Base-by-base conservation (phyloP, 2,113 vertebrate species). In the Pseudolaguvia tuberculata region DNA sequence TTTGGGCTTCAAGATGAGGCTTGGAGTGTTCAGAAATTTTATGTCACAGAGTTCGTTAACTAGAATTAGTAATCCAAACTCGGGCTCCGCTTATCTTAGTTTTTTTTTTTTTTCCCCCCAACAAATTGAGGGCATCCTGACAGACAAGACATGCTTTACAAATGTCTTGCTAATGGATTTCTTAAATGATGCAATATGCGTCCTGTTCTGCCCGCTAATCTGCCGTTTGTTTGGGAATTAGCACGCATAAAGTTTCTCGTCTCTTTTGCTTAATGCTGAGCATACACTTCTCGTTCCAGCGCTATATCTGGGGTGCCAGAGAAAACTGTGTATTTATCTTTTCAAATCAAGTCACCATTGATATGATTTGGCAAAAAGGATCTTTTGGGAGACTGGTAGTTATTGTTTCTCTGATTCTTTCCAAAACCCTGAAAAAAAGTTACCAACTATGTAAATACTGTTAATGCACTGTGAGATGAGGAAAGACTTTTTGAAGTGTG, bases 21-120 rank as follows among this genome's bases (percentile, higher is more conserved):
- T 76, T 84, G 77, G 82, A 86, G 74, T 0, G 31, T 63, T 62
- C 39, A 57, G 62, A 21, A 2, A 18, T 65, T 52, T 66, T 10
- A 9, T 45, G 61, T 66, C 61, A 56, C 4, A 5, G 51, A 62
- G 61, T 66, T 75, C 59, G 25, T 74, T 55, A 47, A 35, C 29
- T 55, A 11, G 51, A 23, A 72, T 42, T 17, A 42, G n/a, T 58
- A 25, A 20, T 31, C 35, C 3, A 12, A 35, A 6, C 0, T n/a
- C 8, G n/a, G 58, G 29, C 20, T 9, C 1, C 35, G 20, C n/a
- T 45, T 25, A 18, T 48, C 42, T 47, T 42, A 42, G 39, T 35
- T 25, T 13, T 0, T 3, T 39, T 25, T 65, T 10, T 14, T 4
- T 13, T 66, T 66, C 17, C 48, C 25, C 21, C 23, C 39, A 0